Evolutionary conservation across 2,888 invertebrate species (phyloP).

Genomic region (Caenorhabditis panamensis): DNA sequence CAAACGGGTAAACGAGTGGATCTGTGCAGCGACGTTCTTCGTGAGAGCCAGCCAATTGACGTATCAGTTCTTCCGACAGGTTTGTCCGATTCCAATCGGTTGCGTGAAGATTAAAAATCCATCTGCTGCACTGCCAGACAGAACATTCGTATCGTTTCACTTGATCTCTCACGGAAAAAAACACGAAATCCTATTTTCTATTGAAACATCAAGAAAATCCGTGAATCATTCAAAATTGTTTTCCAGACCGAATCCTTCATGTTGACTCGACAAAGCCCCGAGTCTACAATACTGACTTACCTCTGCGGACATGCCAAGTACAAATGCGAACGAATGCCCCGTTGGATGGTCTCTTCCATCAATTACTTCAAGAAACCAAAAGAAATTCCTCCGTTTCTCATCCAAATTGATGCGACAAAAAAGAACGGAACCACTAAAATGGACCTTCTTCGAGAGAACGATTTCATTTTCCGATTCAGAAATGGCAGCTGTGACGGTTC

Average conservation of each 20-base stretch:
- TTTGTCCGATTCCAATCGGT: neutral
- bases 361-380: slow-evolving; percentile 42
- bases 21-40: slow-evolving; percentile 49
- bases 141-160: neutral
- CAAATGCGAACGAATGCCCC: slow-evolving; percentile 33
- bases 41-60: slow-evolving; percentile 38
- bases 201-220: too few relatives aligned
- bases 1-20: slow-evolving; percentile 30
- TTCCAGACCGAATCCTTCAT: slow-evolving; percentile 43
- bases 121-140: neutral
- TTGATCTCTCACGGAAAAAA: too few relatives aligned
- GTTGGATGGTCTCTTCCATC: slow-evolving; percentile 39
- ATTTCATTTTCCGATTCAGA: slow-evolving; percentile 31
- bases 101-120: neutral
- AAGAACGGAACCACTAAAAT: slow-evolving; percentile 29
- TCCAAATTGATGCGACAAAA: slow-evolving; percentile 39
- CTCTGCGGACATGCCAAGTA: slow-evolving; percentile 41
- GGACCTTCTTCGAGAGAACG: slow-evolving; percentile 25
- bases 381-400: slow-evolving; percentile 19
- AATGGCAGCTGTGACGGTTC: slow-evolving; percentile 30
- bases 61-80: slow-evolving; percentile 43
- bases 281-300: slow-evolving; percentile 34
- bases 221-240: too few relatives aligned
- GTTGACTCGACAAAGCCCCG: slow-evolving; percentile 39
- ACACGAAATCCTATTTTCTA: neutral